Evolutionary conservation across 2,113 vertebrate species (phyloP).

Genomic region (Apteryx mantelli): DNA sequence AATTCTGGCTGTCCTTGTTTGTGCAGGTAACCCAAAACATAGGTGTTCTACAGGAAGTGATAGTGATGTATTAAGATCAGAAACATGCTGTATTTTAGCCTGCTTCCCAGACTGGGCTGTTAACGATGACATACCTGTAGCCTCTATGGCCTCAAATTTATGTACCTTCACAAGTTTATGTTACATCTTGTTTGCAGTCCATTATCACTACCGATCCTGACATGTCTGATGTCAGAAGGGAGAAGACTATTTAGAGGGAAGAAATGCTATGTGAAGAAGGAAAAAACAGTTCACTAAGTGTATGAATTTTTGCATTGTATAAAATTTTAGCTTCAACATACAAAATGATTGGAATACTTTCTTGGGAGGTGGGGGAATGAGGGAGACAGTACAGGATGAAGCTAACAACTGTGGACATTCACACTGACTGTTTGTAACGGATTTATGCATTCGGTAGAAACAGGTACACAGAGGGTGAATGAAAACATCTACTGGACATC

Average conservation of each 20-base stretch:
- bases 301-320: background rate
- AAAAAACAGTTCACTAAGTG: background rate
- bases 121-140: background rate
- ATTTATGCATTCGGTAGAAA: background rate
- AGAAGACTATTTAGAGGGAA: background rate
- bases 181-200: background rate
- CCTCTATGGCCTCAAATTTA: background rate
- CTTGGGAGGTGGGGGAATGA: background rate
- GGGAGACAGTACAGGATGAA: background rate
- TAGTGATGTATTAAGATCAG: background rate
- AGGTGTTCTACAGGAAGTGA: background rate
- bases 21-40: background rate
- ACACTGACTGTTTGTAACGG: background rate
- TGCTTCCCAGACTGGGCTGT: background rate
- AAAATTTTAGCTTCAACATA: background rate
- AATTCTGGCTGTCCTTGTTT: background rate
- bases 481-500: background rate
- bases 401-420: background rate
- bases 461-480: background rate
- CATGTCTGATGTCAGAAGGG: background rate
- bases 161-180: background rate
- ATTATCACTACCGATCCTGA: background rate
- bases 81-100: background rate
- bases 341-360: background rate
- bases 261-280: background rate